Percentiles rank a stretch among this genome's conserved stretches.
Evolutionary conservation across 2,113 vertebrate species (phyloP).

Genomic region (Anarhynchus alexandrinus): DNA sequence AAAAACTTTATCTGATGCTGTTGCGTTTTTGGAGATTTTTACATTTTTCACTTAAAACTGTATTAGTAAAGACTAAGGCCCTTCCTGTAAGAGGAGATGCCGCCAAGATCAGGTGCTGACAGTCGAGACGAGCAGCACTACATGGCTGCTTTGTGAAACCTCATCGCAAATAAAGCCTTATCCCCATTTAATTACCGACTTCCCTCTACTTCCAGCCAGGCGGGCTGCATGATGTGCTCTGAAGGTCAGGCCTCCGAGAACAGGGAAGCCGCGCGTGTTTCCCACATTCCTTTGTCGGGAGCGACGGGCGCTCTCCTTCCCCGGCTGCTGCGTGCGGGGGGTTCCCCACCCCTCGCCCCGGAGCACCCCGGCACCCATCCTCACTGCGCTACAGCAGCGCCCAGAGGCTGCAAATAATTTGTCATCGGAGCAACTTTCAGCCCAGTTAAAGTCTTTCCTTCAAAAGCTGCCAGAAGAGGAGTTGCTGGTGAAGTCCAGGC

Average conservation of each 20-base stretch:
- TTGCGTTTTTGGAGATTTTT: fast-evolving
- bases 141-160: not conserved
- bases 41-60: not conserved
- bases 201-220: not conserved
- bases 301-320: not conserved
- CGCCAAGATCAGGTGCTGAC: fast-evolving
- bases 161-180: not conserved
- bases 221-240: too few species aligned
- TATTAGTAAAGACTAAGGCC: too few species aligned
- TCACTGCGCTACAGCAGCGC: not conserved
- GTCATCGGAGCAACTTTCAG: not conserved
- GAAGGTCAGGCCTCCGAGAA: not conserved
- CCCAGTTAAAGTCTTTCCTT: not conserved
- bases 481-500: fast-evolving
- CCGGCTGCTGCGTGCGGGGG: not conserved
- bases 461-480: not conserved
- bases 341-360: too few species aligned
- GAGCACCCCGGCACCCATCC: not conserved
- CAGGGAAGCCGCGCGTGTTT: fast-evolving
- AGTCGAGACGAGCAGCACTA: not conserved
- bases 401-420: not conserved
- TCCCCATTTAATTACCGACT: not conserved
- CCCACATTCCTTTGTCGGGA: not conserved
- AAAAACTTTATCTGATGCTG: too few species aligned
- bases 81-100: fast-evolving